phyloP scores from a whole-genome alignment of 2,797 vertebrate genomes.

The Pampus argenteus region DNA sequence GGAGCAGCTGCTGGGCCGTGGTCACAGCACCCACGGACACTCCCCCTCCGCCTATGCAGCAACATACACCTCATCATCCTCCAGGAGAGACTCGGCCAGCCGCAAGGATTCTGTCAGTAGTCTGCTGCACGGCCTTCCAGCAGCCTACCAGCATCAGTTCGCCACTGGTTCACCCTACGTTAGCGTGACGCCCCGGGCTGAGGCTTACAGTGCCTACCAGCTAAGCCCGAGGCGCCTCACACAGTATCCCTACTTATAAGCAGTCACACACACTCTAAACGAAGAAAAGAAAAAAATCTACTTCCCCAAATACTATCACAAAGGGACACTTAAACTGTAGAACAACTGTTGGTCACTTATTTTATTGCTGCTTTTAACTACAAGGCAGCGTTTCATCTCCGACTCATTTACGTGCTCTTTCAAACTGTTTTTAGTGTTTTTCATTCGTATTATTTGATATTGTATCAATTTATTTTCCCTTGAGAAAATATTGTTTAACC shows the following conservation, averaged over 20 bases:
- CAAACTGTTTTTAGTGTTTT: conserved; percentile 75
- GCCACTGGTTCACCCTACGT: conserved; percentile 88
- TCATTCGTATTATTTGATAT: conserved; percentile 63
- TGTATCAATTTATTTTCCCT: conserved; percentile 37
- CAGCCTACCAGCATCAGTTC: conserved; percentile 95
- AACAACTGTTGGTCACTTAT: conserved; percentile 63
- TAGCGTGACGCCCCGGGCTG: conserved; percentile 79
- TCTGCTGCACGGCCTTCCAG: conserved; percentile 91
- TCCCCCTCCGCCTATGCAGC: conserved; percentile 86
- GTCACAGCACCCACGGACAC: conserved; percentile 75
- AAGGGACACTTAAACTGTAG: conserved; percentile 61
- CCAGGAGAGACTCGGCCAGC: conserved; percentile 85
- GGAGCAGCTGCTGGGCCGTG: conserved; percentile 87
- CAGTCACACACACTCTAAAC: conserved; percentile 18
- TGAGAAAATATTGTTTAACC: conserved; percentile 44
- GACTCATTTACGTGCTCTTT: conserved; percentile 72
- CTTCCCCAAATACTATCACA: conserved; percentile 41
- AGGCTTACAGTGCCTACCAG: conserved; percentile 95
- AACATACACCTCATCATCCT: conserved; percentile 84
- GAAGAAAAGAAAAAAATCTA: conserved; percentile 14
- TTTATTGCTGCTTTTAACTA: conserved; percentile 71
- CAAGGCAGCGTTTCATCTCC: conserved; percentile 58
- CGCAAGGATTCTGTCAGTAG: conserved; percentile 89
- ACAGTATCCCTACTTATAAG: conserved; percentile 95
- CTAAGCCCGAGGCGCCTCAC: conserved; percentile 94